Conservation (phyloP, 2,888 invertebrate genomes). For the Nebria brevicollis region DNA sequence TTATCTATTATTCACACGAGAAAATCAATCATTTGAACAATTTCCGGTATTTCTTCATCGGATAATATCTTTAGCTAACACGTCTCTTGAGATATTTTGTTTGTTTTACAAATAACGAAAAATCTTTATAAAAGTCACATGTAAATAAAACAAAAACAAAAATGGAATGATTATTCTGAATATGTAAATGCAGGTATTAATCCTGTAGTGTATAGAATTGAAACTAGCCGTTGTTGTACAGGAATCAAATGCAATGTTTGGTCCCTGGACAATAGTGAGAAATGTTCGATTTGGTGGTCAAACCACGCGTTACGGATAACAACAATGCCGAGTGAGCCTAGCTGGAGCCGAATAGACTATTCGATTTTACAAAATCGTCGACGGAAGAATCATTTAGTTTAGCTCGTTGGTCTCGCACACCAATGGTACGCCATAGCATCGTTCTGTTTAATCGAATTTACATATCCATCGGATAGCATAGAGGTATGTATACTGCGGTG, state of each 20-base stretch:
- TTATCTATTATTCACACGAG: background rate
- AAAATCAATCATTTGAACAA: background rate
- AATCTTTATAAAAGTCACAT: too few species aligned
- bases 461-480: conserved; percentile 41
- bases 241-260: background rate
- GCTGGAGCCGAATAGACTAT: background rate
- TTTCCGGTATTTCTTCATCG: background rate
- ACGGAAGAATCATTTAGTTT: conserved; percentile 47
- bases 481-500: background rate
- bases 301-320: conserved; percentile 1
- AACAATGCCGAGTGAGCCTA: background rate
- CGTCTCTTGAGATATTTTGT: too few species aligned
- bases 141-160: too few species aligned
- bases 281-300: conserved; percentile 1
- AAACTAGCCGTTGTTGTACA: background rate
- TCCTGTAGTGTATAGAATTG: background rate
- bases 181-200: background rate
- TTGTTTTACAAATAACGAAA: too few species aligned
- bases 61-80: too few species aligned
- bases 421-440: background rate
- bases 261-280: conserved; percentile 1
- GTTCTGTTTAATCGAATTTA: conserved; percentile 46
- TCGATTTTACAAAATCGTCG: conserved; percentile 41
- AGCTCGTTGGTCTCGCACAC: conserved; percentile 39
- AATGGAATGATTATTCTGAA: background rate